Evolutionary conservation across 2,888 invertebrate genomes (phyloP), one percentile per base, ranked within the genome.

Genomic region (Scaptomyza parva): DNA sequence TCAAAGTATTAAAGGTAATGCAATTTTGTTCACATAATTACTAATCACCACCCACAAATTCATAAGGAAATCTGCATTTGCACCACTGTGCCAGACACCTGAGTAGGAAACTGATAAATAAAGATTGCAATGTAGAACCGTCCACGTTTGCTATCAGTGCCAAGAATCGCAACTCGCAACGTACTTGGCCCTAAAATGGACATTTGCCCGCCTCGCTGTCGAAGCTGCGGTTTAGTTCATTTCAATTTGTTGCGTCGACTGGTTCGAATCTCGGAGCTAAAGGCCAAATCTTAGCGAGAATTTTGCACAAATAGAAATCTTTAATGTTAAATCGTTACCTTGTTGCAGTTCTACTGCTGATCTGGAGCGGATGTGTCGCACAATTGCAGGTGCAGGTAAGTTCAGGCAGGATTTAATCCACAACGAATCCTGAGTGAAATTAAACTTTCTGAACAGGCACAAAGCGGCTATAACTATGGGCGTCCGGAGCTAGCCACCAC

Each of bases 391-490:
- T 86, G 3, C 74, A 73, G 85, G 76, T 76, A 3, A 63, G 57
- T 48, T 4, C 0, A 12, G 11, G 11, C 24, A 1, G 4, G 7
- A 20, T 28, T 3, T 0, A 9, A 20, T 9, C 6, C 2, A 33
- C 4, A 9, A n/a, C 12, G n/a, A 6, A 5, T 48, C 11, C 12
- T 2, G 0, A 12, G 5, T 35, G 2, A 28, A 24, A 20, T 20
- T 1, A 2, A 17, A 20, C 30, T 3, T 1, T 30, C 2, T 84
- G 78, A 33, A 8, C 73, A 94, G 94, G 94, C 93, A 54, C 95
- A 96, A 92, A 94, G 93, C 88, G 96, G 96, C 18, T 96, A 96
- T 89, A 94, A 94, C 71, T 96, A 96, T 91, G 94, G 94, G 70
- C 93, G 94, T 66, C 96, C 96, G 7, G 93, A 93, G 50, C 93